phyloP scores from a whole-genome alignment of 2,797 vertebrate genomes.

The Kryptopterus vitreolus region DNA sequence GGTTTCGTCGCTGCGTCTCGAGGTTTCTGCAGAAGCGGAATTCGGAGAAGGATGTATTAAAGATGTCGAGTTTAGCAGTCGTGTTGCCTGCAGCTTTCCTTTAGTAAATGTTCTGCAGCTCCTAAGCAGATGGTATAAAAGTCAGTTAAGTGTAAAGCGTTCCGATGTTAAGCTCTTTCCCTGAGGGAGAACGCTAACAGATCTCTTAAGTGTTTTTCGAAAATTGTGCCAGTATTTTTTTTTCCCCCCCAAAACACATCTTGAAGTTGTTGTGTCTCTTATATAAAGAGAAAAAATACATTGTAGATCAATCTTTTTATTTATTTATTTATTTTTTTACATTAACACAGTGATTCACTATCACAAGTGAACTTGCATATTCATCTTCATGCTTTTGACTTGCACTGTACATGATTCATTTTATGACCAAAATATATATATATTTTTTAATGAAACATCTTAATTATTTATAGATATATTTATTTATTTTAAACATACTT shows the following conservation, averaged over 20 bases:
- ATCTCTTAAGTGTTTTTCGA: constrained; percentile 7
- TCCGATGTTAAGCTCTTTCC: constrained; percentile 27
- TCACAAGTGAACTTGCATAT: too few species aligned
- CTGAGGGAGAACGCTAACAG: constrained; percentile 22
- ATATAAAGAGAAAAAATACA: neutral
- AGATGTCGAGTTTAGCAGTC: neutral
- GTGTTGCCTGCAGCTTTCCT: neutral
- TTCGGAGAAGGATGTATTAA: neutral
- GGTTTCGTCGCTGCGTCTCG: neutral
- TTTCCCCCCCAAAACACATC: neutral
- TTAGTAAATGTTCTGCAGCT: constrained; percentile 34
- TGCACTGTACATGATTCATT: neutral
- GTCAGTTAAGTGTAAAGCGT: constrained; percentile 39
- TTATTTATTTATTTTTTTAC: too few species aligned
- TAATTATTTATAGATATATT: neutral
- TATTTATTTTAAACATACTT: neutral
- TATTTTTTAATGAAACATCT: neutral
- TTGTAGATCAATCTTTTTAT: too few species aligned
- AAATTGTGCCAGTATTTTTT: constrained; percentile 13
- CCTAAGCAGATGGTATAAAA: constrained; percentile 35
- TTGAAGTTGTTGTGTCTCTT: neutral
- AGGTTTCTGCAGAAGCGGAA: neutral
- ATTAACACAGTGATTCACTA: too few species aligned
- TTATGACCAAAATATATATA: neutral
- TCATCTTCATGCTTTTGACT: neutral